Evolutionary conservation across 2,888 invertebrate species (phyloP), one percentile per base, ranked within the genome.

Genomic region (Amphiduros pacificus): DNA sequence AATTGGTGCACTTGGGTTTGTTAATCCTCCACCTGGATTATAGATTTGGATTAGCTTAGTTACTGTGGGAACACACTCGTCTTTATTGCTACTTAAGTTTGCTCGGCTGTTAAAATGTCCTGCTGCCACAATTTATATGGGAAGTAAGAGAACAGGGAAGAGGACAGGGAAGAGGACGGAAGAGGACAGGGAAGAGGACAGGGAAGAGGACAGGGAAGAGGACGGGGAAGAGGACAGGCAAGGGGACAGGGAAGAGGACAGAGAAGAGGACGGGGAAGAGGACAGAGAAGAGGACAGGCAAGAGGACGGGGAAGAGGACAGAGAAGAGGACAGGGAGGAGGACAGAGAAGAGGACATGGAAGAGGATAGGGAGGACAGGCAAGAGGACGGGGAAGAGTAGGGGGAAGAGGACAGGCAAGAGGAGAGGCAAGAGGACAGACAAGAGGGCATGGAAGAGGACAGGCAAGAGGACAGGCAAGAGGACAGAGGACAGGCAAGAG

Each of bases 311-410:
- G 54, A 24, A 28, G 26, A 55, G 24, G 27, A 22, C 41, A n/a
- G 55, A 31, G 20, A 26, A 20, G 20, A 49, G 41, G 28, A 40
- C 17, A 11, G 24, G 20, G 54, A 5, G 26, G 27, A 29, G 24
- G 26, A 28, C 24, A 56, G 26, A 24, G 54, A 55, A 11, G 54
- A n/a, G n/a, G 60, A 55, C 36, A 20, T 14, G n/a, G 2, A 27
- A 20, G 36, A n/a, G 28, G 41, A 20, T 14, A 20, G 41, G 27
- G 36, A 24, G 0, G 28, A 26, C 17, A 1, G 14, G 27, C 27
- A 4, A 27, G 52, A 28, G 20, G 54, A 24, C 24, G 27, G 36
- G 22, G 2, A 22, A 24, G 32, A 22, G n/a, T 1, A 17, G 28
- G 9, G 5, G 26, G 24, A n/a, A 26, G 29, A 22, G 27, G 24